Percentiles rank a stretch among this genome's conserved stretches.
These are phyloP conservation scores for Phalacrocorax carbo DNA, from an alignment of 2,113 vertebrate genomes.

Conservation along the genomic window DNA sequence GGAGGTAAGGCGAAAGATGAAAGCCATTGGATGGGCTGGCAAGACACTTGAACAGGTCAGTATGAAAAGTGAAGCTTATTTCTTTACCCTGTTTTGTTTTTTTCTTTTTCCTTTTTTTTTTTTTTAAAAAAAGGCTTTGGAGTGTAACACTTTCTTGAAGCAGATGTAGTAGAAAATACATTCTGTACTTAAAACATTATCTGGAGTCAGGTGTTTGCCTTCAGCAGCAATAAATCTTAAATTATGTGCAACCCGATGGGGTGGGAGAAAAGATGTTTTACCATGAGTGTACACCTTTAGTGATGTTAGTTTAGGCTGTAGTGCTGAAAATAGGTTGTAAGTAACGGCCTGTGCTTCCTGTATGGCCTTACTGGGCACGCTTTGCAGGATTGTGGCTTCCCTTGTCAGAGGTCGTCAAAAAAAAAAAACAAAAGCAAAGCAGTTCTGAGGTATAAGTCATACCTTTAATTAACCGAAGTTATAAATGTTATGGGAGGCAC, in stretches of 20 bases:
- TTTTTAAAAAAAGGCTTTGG: neutral
- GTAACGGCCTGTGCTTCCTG: neutral
- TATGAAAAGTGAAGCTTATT: neutral
- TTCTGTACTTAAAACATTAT: neutral
- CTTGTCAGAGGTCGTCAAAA: neutral
- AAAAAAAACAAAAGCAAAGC: neutral
- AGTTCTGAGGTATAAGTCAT: neutral
- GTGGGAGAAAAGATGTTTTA: neutral
- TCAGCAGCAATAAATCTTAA: neutral
- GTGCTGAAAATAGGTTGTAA: neutral
- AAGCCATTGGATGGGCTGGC: slow-evolving; percentile 92
- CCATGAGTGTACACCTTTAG: neutral
- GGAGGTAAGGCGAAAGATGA: slow-evolving; percentile 95
- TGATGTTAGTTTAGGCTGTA: neutral
- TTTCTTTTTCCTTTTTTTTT: neutral
- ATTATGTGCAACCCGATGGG: neutral
- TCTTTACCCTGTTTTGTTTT: neutral
- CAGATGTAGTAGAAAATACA: neutral
- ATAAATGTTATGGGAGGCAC: neutral
- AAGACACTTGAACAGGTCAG: slow-evolving; percentile 90
- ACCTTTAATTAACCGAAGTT: neutral
- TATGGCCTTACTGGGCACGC: neutral
- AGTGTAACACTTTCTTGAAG: neutral
- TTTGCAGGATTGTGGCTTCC: neutral
- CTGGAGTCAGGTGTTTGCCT: neutral